Evolutionary conservation across 2,113 vertebrate species (phyloP).

Genomic region (Alexandromys fortis): DNA sequence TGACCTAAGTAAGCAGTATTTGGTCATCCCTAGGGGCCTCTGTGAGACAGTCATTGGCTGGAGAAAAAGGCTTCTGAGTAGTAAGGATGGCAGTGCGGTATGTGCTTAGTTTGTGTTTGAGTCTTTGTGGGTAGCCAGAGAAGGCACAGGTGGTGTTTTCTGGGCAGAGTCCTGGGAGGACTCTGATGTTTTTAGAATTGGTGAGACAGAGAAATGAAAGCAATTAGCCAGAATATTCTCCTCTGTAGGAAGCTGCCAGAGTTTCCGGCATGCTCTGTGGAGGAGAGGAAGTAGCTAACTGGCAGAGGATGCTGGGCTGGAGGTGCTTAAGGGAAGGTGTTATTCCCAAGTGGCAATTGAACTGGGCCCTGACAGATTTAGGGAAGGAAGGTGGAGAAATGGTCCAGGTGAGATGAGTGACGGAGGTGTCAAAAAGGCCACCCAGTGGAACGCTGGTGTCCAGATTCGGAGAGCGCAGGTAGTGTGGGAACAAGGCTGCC

Average conservation of each 20-base stretch:
- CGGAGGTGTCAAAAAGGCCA: not conserved
- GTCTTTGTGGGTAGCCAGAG: not conserved
- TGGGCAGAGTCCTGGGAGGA: not conserved
- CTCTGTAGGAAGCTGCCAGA: not conserved
- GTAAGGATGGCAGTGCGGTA: not conserved
- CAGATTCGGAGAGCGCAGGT: not conserved
- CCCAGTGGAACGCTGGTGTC: not conserved
- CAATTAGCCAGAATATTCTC: not conserved
- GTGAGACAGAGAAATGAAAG: slow-evolving; percentile 23
- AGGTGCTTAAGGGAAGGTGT: not conserved
- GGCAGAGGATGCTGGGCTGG: not conserved
- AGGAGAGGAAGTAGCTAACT: not conserved
- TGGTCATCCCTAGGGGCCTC: not conserved
- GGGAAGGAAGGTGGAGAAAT: not conserved
- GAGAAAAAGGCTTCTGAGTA: not conserved
- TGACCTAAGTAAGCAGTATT: not conserved
- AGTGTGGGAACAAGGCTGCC: not conserved
- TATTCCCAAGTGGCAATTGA: slow-evolving; percentile 20
- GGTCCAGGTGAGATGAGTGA: slow-evolving; percentile 3
- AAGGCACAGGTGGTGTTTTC: not conserved
- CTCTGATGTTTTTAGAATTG: slow-evolving; percentile 31
- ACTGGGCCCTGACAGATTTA: not conserved
- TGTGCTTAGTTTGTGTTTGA: not conserved
- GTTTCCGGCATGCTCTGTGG: not conserved
- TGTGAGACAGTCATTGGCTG: not conserved